A percentile compares a stretch with the other conserved stretches of the same genome.
phyloP scores from a whole-genome alignment of 1,140 invertebrate species.

The Heliothis subflexa region DNA sequence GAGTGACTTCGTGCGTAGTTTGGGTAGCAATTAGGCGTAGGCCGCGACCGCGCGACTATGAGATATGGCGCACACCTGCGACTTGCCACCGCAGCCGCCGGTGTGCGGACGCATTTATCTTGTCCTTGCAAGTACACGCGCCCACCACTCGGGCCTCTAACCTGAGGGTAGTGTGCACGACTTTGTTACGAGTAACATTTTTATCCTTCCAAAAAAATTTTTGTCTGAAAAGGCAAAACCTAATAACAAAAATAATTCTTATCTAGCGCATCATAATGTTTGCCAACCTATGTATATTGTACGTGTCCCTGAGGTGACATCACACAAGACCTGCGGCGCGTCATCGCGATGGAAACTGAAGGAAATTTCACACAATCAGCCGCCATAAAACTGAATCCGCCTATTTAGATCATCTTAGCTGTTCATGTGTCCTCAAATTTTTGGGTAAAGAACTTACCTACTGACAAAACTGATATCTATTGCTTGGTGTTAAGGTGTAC shows the following conservation, averaged over 20 bases:
- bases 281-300: too few relatives aligned
- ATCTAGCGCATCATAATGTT: too few relatives aligned
- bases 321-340: conserved; percentile 19
- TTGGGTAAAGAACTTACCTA: conserved; percentile 35
- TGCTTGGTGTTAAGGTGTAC: conserved; percentile 5
- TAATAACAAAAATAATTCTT: too few relatives aligned
- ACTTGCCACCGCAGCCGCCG: conserved; percentile 31
- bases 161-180: neutral
- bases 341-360: conserved; percentile 39
- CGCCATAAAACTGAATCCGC: conserved; percentile 66
- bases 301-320: conserved; percentile 27
- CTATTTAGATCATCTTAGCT: conserved; percentile 74
- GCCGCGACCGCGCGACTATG: conserved; percentile 18
- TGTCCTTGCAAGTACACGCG: conserved; percentile 55
- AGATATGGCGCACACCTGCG: conserved; percentile 42
- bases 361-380: conserved; percentile 55
- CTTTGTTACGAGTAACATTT: too few relatives aligned
- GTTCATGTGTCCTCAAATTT: conserved; percentile 62
- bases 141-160: conserved; percentile 11
- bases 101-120: conserved; percentile 52
- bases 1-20: neutral
- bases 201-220: too few relatives aligned
- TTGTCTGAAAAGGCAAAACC: too few relatives aligned
- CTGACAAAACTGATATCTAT: conserved; percentile 42
- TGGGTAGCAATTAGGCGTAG: conserved; percentile 7